These are phyloP conservation scores for Drosophila neonasuta DNA, from an alignment of 2,888 invertebrate species.

Conservation along the genomic window DNA sequence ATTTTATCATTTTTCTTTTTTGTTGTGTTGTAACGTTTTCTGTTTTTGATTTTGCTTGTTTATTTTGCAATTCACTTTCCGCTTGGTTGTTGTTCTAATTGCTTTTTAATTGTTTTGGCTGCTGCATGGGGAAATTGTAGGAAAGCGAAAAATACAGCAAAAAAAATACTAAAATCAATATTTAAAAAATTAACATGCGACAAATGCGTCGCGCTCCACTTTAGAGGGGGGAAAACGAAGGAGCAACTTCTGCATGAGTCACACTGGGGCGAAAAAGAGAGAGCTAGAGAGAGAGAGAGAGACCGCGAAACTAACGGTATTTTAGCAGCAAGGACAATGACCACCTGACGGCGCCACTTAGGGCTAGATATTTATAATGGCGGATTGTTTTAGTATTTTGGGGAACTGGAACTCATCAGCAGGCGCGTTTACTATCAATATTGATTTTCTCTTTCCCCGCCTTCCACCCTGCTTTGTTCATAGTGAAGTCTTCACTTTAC, in stretches of 20 bases:
- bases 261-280: constrained; percentile 10
- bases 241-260: constrained; percentile 50
- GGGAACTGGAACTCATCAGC: constrained; percentile 22
- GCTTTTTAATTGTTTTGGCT: constrained; percentile 50
- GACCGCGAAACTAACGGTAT: constrained; percentile 26
- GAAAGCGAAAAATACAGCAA: constrained; percentile 4
- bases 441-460: constrained; percentile 55
- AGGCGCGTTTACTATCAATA: constrained; percentile 56
- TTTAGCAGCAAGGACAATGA: constrained; percentile 51
- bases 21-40: constrained; percentile 6
- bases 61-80: constrained; percentile 30
- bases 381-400: constrained; percentile 7
- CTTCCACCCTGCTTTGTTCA: neutral
- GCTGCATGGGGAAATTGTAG: constrained; percentile 24
- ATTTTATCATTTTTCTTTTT: constrained; percentile 16
- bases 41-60: constrained; percentile 18
- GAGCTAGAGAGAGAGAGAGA: neutral
- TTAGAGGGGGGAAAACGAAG: constrained; percentile 18
- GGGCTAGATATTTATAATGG: constrained; percentile 12
- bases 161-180: constrained; percentile 57
- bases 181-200: constrained; percentile 27
- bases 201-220: constrained; percentile 33
- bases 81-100: constrained; percentile 38
- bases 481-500: constrained; percentile 44
- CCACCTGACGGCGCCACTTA: constrained; percentile 66